phyloP scores from a whole-genome alignment of 2,888 invertebrate genomes.

The Cantharis flavilabris region DNA sequence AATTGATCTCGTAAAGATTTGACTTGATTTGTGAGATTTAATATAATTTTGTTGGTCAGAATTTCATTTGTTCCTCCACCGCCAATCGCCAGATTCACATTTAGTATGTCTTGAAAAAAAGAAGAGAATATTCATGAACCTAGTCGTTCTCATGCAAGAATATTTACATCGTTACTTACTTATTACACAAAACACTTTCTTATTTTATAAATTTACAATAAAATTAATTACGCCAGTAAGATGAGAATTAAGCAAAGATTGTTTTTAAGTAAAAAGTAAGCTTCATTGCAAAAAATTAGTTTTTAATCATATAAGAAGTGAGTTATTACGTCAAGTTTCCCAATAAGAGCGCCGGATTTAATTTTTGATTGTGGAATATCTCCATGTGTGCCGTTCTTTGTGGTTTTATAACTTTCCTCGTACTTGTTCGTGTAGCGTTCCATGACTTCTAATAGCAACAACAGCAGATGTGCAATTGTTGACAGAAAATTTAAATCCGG shows the following conservation, averaged over 20 bases:
- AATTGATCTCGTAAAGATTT: background rate
- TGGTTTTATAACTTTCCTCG: too few species aligned
- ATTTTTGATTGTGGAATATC: too few species aligned
- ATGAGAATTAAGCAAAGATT: background rate
- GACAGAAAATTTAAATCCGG: too few species aligned
- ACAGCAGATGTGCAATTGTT: too few species aligned
- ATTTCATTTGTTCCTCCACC: background rate
- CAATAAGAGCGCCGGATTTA: too few species aligned
- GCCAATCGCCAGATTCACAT: background rate
- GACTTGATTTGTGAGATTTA: background rate
- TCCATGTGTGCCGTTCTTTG: too few species aligned
- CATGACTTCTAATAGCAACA: too few species aligned
- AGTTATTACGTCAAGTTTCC: too few species aligned
- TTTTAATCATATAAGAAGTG: background rate
- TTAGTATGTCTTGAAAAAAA: background rate
- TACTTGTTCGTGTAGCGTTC: too few species aligned
- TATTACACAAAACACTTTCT: background rate
- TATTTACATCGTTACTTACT: background rate
- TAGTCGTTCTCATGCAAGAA: background rate
- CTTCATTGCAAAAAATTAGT: background rate
- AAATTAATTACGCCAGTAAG: background rate
- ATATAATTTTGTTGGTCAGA: background rate
- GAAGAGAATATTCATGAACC: background rate
- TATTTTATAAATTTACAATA: background rate
- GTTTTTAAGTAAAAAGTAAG: background rate